phyloP scores from a whole-genome alignment of 2,113 vertebrate species.

The Rhinopomastus cyanomelas region DNA sequence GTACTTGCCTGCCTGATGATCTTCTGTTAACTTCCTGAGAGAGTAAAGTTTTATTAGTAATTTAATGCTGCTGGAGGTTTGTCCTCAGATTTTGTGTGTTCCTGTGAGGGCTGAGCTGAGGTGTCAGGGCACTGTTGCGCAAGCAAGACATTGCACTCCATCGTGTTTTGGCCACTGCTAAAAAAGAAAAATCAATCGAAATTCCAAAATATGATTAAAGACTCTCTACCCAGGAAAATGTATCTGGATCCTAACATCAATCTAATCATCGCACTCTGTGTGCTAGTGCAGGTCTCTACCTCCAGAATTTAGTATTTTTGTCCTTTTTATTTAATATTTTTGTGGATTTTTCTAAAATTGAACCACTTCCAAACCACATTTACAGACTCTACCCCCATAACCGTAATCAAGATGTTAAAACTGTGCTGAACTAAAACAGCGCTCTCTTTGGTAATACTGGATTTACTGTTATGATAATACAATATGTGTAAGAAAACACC shows the following conservation, averaged over 20 bases:
- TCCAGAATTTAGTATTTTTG: not conserved
- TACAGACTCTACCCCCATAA: not conserved
- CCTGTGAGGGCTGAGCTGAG: not conserved
- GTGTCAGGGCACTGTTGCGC: not conserved
- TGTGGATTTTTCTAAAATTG: not conserved
- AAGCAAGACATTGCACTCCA: not conserved
- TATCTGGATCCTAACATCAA: not conserved
- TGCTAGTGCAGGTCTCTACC: not conserved
- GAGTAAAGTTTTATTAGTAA: not conserved
- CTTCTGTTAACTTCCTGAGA: not conserved
- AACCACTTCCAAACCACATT: not conserved
- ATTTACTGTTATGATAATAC: not conserved
- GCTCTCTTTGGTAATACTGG: not conserved
- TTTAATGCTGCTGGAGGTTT: not conserved
- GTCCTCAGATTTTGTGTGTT: not conserved
- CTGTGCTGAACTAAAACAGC: not conserved
- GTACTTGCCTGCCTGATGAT: not conserved
- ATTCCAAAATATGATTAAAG: not conserved
- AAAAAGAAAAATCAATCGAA: not conserved
- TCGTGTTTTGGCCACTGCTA: not conserved
- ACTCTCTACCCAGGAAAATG: not conserved
- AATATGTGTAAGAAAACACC: not conserved
- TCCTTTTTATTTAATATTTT: not conserved
- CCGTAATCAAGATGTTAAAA: not conserved
- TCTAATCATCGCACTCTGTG: not conserved